Evolutionary conservation across 2,888 invertebrate species (phyloP), one percentile per base, ranked within the genome.

Genomic region (Drosophila bunnanda): DNA sequence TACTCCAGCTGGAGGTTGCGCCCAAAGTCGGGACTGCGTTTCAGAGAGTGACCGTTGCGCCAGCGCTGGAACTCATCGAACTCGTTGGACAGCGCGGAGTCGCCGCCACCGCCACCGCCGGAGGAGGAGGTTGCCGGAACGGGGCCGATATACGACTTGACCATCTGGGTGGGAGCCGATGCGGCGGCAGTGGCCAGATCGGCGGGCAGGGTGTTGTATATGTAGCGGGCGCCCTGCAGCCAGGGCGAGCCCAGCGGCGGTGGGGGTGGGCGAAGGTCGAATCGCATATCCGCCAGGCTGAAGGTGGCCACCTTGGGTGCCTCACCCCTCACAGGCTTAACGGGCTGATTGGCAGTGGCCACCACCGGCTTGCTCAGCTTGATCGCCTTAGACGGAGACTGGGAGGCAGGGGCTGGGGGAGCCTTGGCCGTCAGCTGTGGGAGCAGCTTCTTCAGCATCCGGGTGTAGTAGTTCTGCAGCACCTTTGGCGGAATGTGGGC

Each of bases 1-100:
- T 97, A 97, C 78, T 97, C 97, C 86, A 97, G 94, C 82, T 95
- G 94, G 0, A 96, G 93, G 75, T 94, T 94, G 64, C 95, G 93
- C 20, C 95, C 95, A 25, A 94, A 93, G 25, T 93, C 93, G 9
- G 92, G 91, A 58, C 94, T 93, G 59, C 94, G 92, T 30, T 93
- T 92, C 0, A 90, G 88, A 57, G 93, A 93, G 32, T 93, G 92
- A 22, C 94, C 94, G 0, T 93, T 92, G 0, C 92, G 89, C 79
- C 93, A 92, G 58, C 91, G 89, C 61, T 91, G 89, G 30, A 89
- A 91, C 22, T 89, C 91, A 61, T 89, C 90, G 44, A 77, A 81
- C 34, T 88, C 86, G 32, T 55, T 87, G 58, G 75, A 68, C 1
- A 72, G 32, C 5, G 64, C 9, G 13, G 65, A 20, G 10, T 65